Evolutionary conservation across 1,140 invertebrate genomes (phyloP).

Genomic region (Cydia splendana): DNA sequence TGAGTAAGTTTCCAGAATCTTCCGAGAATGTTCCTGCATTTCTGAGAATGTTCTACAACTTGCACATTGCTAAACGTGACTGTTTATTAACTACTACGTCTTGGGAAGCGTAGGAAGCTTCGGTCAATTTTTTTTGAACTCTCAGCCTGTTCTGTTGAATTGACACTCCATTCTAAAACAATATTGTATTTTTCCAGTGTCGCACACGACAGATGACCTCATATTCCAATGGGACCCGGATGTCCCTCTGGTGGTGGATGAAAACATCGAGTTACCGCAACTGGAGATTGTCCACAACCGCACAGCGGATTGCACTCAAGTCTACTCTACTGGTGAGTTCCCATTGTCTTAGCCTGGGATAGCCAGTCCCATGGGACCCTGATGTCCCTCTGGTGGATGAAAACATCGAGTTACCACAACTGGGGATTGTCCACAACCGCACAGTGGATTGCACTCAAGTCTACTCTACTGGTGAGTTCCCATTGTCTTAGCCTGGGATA

Average conservation of each 20-base stretch:
- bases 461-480: slow-evolving; percentile 87
- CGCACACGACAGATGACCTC: slow-evolving; percentile 94
- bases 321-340: slow-evolving; percentile 88
- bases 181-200: slow-evolving; percentile 81
- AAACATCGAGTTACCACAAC: slow-evolving; percentile 92
- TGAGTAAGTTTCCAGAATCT: no score
- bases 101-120: no score
- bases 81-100: no score
- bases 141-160: no score
- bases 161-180: no score
- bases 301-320: slow-evolving; percentile 93
- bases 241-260: slow-evolving; percentile 92
- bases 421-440: slow-evolving; percentile 90
- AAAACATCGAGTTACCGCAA: slow-evolving; percentile 93
- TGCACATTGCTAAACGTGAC: no score
- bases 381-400: slow-evolving; percentile 94
- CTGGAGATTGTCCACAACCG: slow-evolving; percentile 90
- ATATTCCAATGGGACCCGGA: slow-evolving; percentile 95
- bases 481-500: no score
- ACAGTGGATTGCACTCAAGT: slow-evolving; percentile 94
- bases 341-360: no score
- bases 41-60: no score
- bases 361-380: slow-evolving; percentile 89
- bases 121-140: no score
- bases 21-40: no score